phyloP scores from a whole-genome alignment of 2,113 vertebrate genomes.

The Heteronetta atricapilla region DNA sequence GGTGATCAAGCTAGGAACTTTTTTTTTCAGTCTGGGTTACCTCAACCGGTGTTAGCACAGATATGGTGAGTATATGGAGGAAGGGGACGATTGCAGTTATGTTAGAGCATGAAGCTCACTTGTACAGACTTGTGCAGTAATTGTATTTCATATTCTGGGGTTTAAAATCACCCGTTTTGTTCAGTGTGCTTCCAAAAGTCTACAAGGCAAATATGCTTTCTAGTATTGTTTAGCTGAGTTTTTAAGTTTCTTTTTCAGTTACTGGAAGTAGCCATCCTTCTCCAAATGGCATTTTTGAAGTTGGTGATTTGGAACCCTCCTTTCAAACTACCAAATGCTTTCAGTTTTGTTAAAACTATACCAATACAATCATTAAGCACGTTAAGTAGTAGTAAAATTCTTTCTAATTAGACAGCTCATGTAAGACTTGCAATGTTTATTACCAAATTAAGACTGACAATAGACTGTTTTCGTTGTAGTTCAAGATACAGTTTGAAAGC shows the following conservation, averaged over 20 bases:
- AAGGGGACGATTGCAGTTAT: neutral
- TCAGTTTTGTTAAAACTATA: neutral
- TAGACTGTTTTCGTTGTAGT: neutral
- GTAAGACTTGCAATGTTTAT: neutral
- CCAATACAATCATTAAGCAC: neutral
- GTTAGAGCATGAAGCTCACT: neutral
- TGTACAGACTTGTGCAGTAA: neutral
- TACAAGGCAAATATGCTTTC: neutral
- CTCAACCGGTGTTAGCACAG: slow-evolving; percentile 95
- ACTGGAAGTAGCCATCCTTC: neutral
- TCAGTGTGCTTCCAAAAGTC: neutral
- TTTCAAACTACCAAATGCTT: neutral
- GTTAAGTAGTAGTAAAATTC: neutral
- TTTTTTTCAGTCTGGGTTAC: slow-evolving; percentile 97
- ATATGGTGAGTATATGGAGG: slow-evolving; percentile 89
- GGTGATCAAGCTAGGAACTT: slow-evolving; percentile 99
- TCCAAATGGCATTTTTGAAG: neutral
- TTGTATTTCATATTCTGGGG: neutral
- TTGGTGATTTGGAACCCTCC: neutral
- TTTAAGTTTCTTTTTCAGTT: neutral
- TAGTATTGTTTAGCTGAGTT: neutral
- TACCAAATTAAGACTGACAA: neutral
- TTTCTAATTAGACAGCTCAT: neutral
- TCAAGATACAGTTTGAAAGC: neutral
- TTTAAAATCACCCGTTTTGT: neutral